These are phyloP conservation scores for Telenomus remus DNA, from an alignment of 1,140 invertebrate species.

Conservation along the genomic window DNA sequence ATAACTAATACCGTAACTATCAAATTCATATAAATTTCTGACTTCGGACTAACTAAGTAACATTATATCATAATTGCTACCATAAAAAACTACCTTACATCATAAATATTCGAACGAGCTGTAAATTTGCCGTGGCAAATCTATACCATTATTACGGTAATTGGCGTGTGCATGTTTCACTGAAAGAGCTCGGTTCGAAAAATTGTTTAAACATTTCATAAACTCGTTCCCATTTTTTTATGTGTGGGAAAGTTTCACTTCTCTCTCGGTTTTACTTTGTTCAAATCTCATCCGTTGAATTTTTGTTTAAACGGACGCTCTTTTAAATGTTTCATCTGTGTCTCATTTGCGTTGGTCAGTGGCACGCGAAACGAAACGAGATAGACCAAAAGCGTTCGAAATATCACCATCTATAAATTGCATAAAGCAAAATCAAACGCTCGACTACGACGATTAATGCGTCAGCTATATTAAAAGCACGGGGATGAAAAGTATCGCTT, in stretches of 20 bases:
- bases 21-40: too few species aligned
- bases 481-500: conserved; percentile 54
- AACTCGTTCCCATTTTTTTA: not conserved
- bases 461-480: conserved; percentile 40
- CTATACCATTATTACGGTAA: not conserved
- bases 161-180: not conserved
- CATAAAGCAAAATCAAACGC: conserved; percentile 54
- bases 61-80: not conserved
- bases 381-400: conserved; percentile 47
- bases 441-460: conserved; percentile 46
- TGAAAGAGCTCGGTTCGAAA: not conserved
- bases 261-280: not conserved
- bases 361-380: conserved; percentile 39
- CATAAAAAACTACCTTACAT: not conserved
- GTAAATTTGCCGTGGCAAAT: not conserved
- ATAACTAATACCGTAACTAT: too few species aligned
- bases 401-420: conserved; percentile 55
- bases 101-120: not conserved
- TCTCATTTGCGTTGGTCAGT: conserved; percentile 27
- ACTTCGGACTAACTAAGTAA: too few species aligned
- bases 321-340: conserved; percentile 36
- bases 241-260: too few species aligned
- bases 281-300: conserved; percentile 1
- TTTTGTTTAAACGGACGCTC: too few species aligned
- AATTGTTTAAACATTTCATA: not conserved